Evolutionary conservation across 1,140 invertebrate genomes (phyloP).

Genomic region (Papilio glaucus): DNA sequence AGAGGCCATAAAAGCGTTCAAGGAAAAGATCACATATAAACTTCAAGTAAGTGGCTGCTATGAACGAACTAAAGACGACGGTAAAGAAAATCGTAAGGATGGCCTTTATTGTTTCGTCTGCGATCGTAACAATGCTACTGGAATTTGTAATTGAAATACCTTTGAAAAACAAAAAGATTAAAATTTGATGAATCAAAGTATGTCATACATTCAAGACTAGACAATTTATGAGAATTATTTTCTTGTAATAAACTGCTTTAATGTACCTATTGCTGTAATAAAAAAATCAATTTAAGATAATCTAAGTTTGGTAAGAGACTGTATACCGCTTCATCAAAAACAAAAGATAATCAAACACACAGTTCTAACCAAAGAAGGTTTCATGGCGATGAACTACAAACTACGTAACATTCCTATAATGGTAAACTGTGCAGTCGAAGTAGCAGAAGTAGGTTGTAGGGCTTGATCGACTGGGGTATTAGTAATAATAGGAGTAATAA

Average conservation of each 20-base stretch:
- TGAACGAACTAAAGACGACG: slow-evolving; percentile 12
- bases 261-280: too few species aligned
- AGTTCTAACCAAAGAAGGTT: too few species aligned
- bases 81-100: slow-evolving; percentile 28
- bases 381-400: too few species aligned
- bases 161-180: background rate
- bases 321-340: too few species aligned
- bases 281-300: too few species aligned
- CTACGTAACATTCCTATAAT: too few species aligned
- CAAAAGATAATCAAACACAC: too few species aligned
- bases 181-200: background rate
- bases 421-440: too few species aligned
- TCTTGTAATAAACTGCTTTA: background rate
- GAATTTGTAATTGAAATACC: background rate
- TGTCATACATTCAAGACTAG: background rate
- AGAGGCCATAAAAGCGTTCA: slow-evolving; percentile 29
- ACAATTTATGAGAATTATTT: background rate
- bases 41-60: slow-evolving; percentile 25
- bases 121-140: slow-evolving; percentile 22
- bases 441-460: too few species aligned
- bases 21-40: slow-evolving; percentile 36
- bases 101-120: slow-evolving; percentile 21
- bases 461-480: too few species aligned
- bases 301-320: too few species aligned
- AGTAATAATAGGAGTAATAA: too few species aligned